These are phyloP conservation scores for Dicranocentrus wangi DNA, from an alignment of 2,888 invertebrate species.

Conservation along the genomic window DNA sequence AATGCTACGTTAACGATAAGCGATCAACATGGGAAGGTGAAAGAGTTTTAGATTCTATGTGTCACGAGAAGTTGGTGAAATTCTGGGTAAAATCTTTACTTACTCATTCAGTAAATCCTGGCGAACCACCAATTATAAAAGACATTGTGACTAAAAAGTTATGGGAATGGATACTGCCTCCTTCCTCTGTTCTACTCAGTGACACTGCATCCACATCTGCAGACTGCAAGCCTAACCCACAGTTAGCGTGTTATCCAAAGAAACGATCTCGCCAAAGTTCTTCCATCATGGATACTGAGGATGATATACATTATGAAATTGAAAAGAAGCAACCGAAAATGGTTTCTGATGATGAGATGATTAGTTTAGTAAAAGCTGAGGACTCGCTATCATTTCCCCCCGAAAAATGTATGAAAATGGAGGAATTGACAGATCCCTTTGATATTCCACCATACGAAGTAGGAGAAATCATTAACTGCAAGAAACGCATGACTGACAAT, in stretches of 20 bases:
- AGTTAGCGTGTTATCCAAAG: too few relatives aligned
- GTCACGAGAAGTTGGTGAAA: slow-evolving; percentile 25
- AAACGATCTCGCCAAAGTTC: slow-evolving; percentile 9
- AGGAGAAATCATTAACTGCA: slow-evolving; percentile 14
- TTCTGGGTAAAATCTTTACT: slow-evolving; percentile 32
- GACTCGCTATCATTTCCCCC: background rate
- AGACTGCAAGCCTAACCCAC: background rate
- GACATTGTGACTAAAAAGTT: slow-evolving; percentile 17
- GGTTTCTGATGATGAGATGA: background rate
- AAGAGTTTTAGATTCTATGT: background rate
- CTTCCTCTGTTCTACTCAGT: background rate
- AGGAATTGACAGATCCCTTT: slow-evolving; percentile 7
- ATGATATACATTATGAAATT: background rate
- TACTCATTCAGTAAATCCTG: too few relatives aligned
- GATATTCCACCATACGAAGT: slow-evolving; percentile 25
- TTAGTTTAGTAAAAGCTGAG: background rate
- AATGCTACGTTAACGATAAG: background rate
- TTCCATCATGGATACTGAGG: background rate
- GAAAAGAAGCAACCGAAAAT: slow-evolving; percentile 17
- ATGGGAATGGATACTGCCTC: slow-evolving; percentile 12
- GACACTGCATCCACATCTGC: background rate
- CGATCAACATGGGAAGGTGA: slow-evolving; percentile 33
- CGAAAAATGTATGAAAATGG: background rate
- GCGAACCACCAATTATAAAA: background rate
- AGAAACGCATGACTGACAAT: too few relatives aligned